Percentiles rank a stretch among this genome's conserved stretches.
Evolutionary conservation across 2,797 vertebrate species (phyloP).

Genomic region (Fratercula arctica): DNA sequence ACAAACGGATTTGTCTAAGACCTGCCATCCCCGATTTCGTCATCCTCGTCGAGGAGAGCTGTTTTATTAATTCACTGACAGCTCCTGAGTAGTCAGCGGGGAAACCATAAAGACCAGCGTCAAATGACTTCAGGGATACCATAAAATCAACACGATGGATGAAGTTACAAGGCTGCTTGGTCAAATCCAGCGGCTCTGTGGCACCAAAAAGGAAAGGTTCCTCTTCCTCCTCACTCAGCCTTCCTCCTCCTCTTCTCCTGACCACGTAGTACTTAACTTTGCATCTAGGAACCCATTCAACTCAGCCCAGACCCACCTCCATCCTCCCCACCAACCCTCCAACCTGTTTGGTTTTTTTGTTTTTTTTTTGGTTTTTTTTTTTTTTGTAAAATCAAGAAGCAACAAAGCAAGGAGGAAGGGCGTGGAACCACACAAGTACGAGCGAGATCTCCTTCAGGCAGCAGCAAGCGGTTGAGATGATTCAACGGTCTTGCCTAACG

Average conservation of each 20-base stretch:
- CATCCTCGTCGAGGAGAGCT: background rate
- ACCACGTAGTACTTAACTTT: accelerated
- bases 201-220: background rate
- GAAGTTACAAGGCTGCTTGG: background rate
- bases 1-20: background rate
- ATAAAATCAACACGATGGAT: background rate
- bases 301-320: background rate
- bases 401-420: background rate
- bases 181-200: background rate
- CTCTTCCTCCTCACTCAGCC: background rate
- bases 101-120: background rate
- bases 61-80: background rate
- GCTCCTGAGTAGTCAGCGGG: accelerated
- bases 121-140: too few species aligned
- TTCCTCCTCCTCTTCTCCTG: background rate
- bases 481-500: background rate
- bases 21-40: background rate
- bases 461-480: background rate
- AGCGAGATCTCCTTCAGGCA: background rate
- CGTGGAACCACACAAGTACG: background rate
- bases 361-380: too few species aligned
- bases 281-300: background rate
- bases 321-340: background rate
- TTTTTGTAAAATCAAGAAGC: background rate
- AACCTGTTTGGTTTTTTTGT: too few species aligned